Percentiles rank a stretch among this genome's conserved stretches.
Evolutionary conservation across 2,888 invertebrate genomes (phyloP).

Genomic region (Thyatira batis): DNA sequence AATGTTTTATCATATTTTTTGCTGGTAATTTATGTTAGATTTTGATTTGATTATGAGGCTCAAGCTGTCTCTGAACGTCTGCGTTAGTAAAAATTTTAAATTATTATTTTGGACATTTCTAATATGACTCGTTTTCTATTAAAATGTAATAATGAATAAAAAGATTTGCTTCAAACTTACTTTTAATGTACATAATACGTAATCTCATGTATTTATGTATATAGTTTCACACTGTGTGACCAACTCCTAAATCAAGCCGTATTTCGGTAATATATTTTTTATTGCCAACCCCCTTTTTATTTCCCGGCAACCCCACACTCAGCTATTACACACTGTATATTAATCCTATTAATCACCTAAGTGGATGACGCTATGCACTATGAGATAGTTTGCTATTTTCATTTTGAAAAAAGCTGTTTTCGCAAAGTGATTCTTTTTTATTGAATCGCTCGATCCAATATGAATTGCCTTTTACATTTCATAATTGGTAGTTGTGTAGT

Average conservation of each 20-base stretch:
- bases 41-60: constrained; percentile 2
- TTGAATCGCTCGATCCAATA: not conserved
- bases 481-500: constrained; percentile 1
- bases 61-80: not conserved
- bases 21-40: constrained; percentile 1
- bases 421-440: not conserved
- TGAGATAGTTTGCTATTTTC: not conserved
- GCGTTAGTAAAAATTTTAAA: not conserved
- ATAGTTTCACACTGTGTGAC: not conserved
- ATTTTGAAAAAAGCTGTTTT: not conserved
- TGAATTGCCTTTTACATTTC: not conserved
- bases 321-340: constrained; percentile 3
- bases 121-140: too few relatives aligned
- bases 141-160: too few relatives aligned
- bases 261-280: constrained; percentile 5
- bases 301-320: not conserved
- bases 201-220: too few relatives aligned
- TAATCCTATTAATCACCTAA: constrained; percentile 43
- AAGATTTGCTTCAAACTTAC: too few relatives aligned
- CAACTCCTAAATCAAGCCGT: not conserved
- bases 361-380: constrained; percentile 29
- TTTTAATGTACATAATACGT: too few relatives aligned
- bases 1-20: not conserved
- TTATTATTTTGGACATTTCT: not conserved
- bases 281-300: not conserved